Conservation (phyloP, 2,113 vertebrate genomes). For the Coturnix japonica region DNA sequence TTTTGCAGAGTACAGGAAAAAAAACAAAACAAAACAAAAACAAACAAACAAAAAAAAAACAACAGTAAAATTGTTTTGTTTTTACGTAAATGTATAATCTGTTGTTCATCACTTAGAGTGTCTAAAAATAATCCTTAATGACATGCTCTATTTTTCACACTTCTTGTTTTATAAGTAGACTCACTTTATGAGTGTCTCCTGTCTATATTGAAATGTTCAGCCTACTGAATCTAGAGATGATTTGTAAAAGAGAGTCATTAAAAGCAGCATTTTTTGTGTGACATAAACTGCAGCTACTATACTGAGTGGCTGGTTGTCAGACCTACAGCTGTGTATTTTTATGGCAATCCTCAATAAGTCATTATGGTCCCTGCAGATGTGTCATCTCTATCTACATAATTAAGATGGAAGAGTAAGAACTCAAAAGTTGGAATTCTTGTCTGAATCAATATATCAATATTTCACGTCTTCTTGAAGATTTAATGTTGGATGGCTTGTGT, state of each 20-base stretch:
- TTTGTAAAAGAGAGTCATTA: not conserved
- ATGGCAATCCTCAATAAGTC: not conserved
- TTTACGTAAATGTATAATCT: not conserved
- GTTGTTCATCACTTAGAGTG: not conserved
- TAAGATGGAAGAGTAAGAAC: not conserved
- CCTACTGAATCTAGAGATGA: not conserved
- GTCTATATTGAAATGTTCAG: not conserved
- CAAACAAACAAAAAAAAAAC: too few relatives aligned
- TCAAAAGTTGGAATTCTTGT: not conserved
- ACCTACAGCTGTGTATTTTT: not conserved
- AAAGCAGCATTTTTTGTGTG: not conserved
- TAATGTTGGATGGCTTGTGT: not conserved
- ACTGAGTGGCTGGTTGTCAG: not conserved
- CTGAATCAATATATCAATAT: not conserved
- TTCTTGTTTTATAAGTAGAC: not conserved
- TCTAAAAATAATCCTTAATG: not conserved
- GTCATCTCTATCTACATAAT: not conserved
- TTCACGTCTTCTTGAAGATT: not conserved
- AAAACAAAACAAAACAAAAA: too few relatives aligned
- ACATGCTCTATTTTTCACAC: not conserved
- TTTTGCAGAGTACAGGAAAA: not conserved
- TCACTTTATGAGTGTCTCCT: not conserved
- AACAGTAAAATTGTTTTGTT: not conserved
- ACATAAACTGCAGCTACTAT: not conserved
- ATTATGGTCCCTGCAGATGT: not conserved